Percentiles rank a stretch among this genome's conserved stretches.
phyloP scores from a whole-genome alignment of 2,888 invertebrate genomes.

The Dichetophora obliterata region DNA sequence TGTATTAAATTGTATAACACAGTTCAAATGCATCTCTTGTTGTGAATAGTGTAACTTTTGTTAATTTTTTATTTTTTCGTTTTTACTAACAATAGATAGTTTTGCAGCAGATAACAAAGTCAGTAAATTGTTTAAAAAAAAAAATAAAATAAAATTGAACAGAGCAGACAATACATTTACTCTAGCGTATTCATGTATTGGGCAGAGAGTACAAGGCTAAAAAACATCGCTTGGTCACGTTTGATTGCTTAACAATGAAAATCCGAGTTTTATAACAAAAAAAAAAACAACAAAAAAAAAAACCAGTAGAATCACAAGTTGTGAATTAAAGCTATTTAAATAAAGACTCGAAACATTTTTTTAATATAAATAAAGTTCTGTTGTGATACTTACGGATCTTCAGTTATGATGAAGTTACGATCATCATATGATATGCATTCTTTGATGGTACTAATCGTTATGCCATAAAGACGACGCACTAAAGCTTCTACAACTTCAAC shows the following conservation, averaged over 20 bases:
- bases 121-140: not conserved
- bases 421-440: constrained; percentile 69
- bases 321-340: not conserved
- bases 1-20: too few relatives aligned
- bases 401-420: constrained; percentile 66
- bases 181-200: not conserved
- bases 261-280: constrained; percentile 1
- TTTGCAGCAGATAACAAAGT: too few relatives aligned
- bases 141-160: not conserved
- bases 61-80: too few relatives aligned
- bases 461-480: constrained; percentile 67
- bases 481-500: constrained; percentile 62
- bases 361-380: not conserved
- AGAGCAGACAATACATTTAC: not conserved
- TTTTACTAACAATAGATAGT: too few relatives aligned
- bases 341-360: not conserved
- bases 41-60: too few relatives aligned
- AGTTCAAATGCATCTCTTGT: too few relatives aligned
- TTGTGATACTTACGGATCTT: constrained; percentile 64
- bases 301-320: not conserved
- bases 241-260: constrained; percentile 45
- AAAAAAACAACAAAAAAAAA: constrained; percentile 2
- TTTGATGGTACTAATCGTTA: constrained; percentile 63
- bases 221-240: constrained; percentile 46
- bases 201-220: not conserved